Percentiles rank a stretch among this genome's conserved stretches.
phyloP scores from a whole-genome alignment of 2,113 vertebrate genomes.

The Siniperca chuatsi region DNA sequence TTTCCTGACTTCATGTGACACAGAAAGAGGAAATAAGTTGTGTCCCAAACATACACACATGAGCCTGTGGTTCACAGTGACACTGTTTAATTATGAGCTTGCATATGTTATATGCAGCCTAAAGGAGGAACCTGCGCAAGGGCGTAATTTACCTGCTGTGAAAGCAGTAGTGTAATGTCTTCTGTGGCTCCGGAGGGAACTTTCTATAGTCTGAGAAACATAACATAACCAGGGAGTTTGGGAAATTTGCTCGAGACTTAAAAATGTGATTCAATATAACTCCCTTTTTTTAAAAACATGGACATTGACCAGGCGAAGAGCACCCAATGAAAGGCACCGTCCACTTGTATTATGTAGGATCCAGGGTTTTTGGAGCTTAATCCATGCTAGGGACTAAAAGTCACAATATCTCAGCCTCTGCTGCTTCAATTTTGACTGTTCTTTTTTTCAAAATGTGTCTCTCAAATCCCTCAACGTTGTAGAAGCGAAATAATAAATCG shows the following conservation, averaged over 20 bases:
- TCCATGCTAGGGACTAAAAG: background rate
- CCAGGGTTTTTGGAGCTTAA: too few species aligned
- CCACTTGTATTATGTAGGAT: background rate
- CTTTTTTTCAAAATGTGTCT: background rate
- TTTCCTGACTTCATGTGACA: conserved; percentile 33
- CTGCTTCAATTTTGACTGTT: background rate
- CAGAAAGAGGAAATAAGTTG: conserved; percentile 49
- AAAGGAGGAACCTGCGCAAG: background rate
- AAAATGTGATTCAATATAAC: background rate
- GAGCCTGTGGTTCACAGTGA: background rate
- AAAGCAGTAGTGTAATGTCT: too few species aligned
- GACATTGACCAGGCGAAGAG: too few species aligned
- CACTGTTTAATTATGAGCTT: background rate
- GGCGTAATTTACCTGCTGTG: too few species aligned
- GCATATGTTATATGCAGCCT: background rate
- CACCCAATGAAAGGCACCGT: background rate
- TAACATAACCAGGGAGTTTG: background rate
- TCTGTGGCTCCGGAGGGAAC: background rate
- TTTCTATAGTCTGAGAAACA: background rate
- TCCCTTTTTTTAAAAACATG: too few species aligned
- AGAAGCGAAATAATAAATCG: background rate
- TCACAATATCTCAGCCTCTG: background rate
- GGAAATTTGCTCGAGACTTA: background rate
- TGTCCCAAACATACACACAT: background rate
- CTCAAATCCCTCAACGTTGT: background rate